Base-by-base conservation (phyloP, 2,113 vertebrate genomes). In the Paramisgurnus dabryanus region DNA sequence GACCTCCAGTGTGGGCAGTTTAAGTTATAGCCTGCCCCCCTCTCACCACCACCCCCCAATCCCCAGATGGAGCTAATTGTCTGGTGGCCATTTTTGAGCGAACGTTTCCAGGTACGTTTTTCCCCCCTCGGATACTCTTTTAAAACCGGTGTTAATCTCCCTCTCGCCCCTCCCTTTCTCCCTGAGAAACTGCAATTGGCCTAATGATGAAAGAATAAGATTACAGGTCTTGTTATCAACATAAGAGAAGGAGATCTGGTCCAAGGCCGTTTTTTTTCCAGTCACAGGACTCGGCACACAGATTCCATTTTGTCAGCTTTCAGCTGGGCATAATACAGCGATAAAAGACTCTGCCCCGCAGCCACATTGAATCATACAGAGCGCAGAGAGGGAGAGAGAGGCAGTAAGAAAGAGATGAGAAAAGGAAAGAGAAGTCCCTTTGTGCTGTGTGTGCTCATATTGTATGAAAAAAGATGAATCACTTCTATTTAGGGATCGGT, bases 401-500 rank as follows among this genome's bases (percentile, higher is more conserved):
- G 88, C 88, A 88, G 88, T 69, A 87, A 88, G 88, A 83, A 86
- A 88, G 66, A 58, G 86, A 80, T 86, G 76, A 66, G 81, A 79
- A 76, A 82, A 71, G 69, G 82, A 79, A 85, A 86, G 72, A 80
- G 84, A 85, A 86, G 76, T 84, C 84, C 88, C 89, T 92, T 91
- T 93, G 91, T 93, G 90, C 85, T 80, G 89, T 88, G 86, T 91
- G 87, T 89, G 86, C 90, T 86, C 86, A 87, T 87, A 91, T 91
- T 90, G 89, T 90, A 90, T 90, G 91, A 91, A 90, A 92, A 91
- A 88, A 92, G 91, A 93, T 93, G 92, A 94, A 93, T 93, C 93
- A 92, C 87, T 87, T 91, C 90, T 92, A 93, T 93, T 94, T 93
- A 92, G 91, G 91, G 90, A 92, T 93, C 89, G 88, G 93, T 93